Percentiles rank a stretch among this genome's conserved stretches.
Conservation (phyloP, 2,797 vertebrate species). For the Hippocampus kuda region DNA sequence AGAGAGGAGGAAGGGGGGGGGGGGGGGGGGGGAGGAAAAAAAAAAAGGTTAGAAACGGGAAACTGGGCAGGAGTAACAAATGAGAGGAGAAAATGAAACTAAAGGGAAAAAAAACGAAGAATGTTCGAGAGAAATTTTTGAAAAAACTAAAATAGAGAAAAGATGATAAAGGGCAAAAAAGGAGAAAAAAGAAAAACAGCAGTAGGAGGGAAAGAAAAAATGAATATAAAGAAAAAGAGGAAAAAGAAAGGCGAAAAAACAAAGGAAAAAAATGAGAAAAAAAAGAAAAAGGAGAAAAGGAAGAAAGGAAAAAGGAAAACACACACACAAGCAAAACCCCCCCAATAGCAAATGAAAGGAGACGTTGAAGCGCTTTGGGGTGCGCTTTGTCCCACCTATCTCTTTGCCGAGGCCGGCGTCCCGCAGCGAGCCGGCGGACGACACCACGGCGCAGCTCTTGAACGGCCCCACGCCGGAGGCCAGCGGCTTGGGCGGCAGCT, state of each 20-base stretch:
- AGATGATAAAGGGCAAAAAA: neutral
- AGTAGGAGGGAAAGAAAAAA: neutral
- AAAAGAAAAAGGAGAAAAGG: too few relatives aligned
- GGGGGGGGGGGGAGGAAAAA: too few relatives aligned
- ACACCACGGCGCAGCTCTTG: slow-evolving; percentile 69
- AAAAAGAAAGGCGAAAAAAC: too few relatives aligned
- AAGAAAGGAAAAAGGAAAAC: too few relatives aligned
- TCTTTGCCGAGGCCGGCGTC: slow-evolving; percentile 68
- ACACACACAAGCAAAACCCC: neutral
- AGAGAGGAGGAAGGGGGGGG: too few relatives aligned
- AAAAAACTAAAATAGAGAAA: too few relatives aligned
- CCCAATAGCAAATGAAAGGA: neutral
- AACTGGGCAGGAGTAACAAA: too few relatives aligned
- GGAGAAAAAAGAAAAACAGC: neutral
- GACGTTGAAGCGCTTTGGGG: neutral
- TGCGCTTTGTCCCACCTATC: slow-evolving; percentile 56
- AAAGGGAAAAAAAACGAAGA: too few relatives aligned
- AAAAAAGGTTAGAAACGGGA: too few relatives aligned
- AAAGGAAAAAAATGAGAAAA: too few relatives aligned
- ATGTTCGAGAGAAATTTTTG: too few relatives aligned
- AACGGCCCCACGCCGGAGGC: slow-evolving; percentile 60
- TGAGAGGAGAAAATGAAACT: neutral
- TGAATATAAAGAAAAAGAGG: neutral
- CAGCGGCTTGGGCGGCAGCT: slow-evolving; percentile 56
- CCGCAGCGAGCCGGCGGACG: slow-evolving; percentile 68